These are phyloP conservation scores for Nannoperca australis DNA, from an alignment of 2,797 vertebrate genomes.

Conservation along the genomic window DNA sequence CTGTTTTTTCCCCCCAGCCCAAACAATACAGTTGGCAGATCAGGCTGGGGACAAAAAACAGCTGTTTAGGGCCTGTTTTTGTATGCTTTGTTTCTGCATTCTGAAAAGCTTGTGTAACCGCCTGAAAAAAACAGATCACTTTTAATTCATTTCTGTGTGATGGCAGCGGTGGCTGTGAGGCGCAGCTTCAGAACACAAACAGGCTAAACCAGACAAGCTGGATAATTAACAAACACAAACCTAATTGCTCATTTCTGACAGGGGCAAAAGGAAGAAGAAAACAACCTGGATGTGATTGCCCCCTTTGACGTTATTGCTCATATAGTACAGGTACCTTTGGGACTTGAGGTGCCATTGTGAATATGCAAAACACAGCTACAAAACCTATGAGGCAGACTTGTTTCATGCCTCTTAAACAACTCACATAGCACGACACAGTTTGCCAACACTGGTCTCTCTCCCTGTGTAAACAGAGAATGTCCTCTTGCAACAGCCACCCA, in stretches of 20 bases:
- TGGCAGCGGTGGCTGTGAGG: conserved; percentile 83
- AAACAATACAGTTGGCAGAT: conserved; percentile 80
- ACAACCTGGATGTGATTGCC: conserved; percentile 85
- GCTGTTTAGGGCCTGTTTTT: conserved; percentile 83
- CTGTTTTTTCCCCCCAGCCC: conserved; percentile 54
- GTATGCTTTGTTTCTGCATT: conserved; percentile 79
- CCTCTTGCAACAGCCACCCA: conserved; percentile 55
- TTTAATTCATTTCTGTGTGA: conserved; percentile 83
- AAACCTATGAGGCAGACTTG: conserved; percentile 65
- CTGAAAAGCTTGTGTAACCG: conserved; percentile 81
- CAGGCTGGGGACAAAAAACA: conserved; percentile 75
- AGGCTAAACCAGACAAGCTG: conserved; percentile 86
- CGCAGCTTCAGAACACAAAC: conserved; percentile 85
- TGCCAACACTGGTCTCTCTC: conserved; percentile 70
- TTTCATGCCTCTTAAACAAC: conserved; percentile 68
- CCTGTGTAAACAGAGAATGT: conserved; percentile 69
- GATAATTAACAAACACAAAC: conserved; percentile 90
- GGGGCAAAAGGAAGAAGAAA: conserved; percentile 87
- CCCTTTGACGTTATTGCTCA: conserved; percentile 75
- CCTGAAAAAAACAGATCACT: conserved; percentile 81
- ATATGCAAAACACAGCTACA: conserved; percentile 69
- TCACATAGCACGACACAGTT: conserved; percentile 60
- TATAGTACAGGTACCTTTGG: conserved; percentile 68
- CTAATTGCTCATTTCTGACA: conserved; percentile 89
- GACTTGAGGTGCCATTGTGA: conserved; percentile 71